phyloP scores from a whole-genome alignment of 2,797 vertebrate species.

The Microcaecilia unicolor region DNA sequence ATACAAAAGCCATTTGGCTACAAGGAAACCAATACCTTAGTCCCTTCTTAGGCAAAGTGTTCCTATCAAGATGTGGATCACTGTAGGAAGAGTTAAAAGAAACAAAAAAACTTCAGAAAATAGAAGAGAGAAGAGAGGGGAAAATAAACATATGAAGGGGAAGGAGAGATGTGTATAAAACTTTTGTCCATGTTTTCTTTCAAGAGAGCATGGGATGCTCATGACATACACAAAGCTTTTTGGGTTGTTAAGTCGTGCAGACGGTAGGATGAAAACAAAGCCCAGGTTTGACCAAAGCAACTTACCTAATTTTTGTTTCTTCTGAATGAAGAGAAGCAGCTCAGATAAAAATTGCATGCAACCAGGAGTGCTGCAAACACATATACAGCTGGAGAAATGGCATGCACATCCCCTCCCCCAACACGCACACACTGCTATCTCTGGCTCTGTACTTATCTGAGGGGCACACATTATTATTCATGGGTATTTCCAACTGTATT shows the following conservation, averaged over 20 bases:
- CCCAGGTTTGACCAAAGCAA: slow-evolving; percentile 2
- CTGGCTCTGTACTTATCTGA: too few relatives aligned
- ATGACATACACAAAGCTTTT: too few relatives aligned
- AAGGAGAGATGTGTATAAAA: slow-evolving; percentile 12
- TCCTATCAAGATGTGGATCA: slow-evolving; percentile 90
- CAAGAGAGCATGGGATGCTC: slow-evolving; percentile 12
- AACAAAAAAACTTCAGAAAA: slow-evolving; percentile 52
- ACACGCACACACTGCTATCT: too few relatives aligned
- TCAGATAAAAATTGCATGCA: background rate
- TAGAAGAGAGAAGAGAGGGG: slow-evolving; percentile 31
- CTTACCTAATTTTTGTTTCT: background rate
- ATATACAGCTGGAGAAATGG: too few relatives aligned
- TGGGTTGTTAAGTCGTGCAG: slow-evolving; percentile 11
- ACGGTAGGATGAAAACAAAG: slow-evolving; percentile 22
- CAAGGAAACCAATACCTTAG: slow-evolving; percentile 79
- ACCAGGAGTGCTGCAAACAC: slow-evolving; percentile 1
- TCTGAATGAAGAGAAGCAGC: background rate
- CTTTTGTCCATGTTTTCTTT: slow-evolving; percentile 20
- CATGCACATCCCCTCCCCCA: too few relatives aligned
- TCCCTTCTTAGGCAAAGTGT: slow-evolving; percentile 97
- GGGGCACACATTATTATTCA: too few relatives aligned
- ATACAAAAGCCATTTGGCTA: slow-evolving; percentile 39
- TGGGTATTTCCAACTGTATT: too few relatives aligned
- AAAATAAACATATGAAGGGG: slow-evolving; percentile 4
- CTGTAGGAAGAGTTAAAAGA: slow-evolving; percentile 79